Percentiles rank a stretch among this genome's conserved stretches.
Conservation (phyloP, 2,797 vertebrate genomes). For the Pitangus sulphuratus region DNA sequence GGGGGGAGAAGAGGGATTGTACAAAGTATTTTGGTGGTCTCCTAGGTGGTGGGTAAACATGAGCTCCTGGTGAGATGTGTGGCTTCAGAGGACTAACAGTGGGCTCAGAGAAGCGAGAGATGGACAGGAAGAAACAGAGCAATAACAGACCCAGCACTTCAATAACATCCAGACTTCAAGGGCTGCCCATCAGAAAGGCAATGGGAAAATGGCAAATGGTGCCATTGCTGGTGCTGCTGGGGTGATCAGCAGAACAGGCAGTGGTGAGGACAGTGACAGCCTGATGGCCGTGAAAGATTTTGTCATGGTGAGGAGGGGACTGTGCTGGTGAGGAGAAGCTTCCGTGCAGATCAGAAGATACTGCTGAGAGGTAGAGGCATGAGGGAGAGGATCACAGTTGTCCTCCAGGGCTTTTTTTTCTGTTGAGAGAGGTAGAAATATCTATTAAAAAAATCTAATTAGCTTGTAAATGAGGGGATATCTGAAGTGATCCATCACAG, state of each 20-base stretch:
- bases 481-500: neutral
- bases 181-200: neutral
- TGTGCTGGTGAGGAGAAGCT: neutral
- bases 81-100: neutral
- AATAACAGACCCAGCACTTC: neutral
- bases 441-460: neutral
- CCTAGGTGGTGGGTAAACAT: neutral
- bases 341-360: neutral
- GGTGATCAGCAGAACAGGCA: rapidly evolving
- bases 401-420: neutral
- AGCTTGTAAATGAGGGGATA: neutral
- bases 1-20: neutral
- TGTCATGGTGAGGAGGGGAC: neutral
- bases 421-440: neutral
- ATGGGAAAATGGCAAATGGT: neutral
- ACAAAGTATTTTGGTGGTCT: neutral
- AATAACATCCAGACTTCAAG: neutral
- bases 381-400: neutral
- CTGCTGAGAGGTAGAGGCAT: neutral
- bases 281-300: neutral
- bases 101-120: neutral
- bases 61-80: neutral
- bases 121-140: neutral
- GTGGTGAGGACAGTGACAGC: neutral
- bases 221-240: neutral